These are phyloP conservation scores for Phrynocephalus versicolor DNA, from an alignment of 2,113 vertebrate species.

Conservation along the genomic window DNA sequence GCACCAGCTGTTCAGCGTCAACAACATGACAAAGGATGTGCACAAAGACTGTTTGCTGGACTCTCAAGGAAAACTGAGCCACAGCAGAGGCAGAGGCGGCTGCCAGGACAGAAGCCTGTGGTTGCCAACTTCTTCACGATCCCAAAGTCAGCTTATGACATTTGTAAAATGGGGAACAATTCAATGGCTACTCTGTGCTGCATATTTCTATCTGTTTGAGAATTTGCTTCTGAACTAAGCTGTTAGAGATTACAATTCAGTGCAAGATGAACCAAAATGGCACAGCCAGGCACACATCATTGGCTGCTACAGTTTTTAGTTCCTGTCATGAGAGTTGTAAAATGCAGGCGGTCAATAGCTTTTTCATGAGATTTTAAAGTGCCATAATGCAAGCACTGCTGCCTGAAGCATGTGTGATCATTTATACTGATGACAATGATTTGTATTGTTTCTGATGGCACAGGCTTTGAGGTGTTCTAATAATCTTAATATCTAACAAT, in stretches of 20 bases:
- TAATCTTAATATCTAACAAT: not conserved
- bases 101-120: not conserved
- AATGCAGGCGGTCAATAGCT: not conserved
- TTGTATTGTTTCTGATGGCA: not conserved
- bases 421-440: not conserved
- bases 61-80: not conserved
- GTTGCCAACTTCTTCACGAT: not conserved
- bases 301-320: not conserved
- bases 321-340: not conserved
- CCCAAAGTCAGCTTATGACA: not conserved
- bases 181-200: not conserved
- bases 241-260: not conserved
- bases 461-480: not conserved
- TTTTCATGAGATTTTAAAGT: not conserved
- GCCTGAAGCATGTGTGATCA: not conserved
- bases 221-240: not conserved
- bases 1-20: conserved; percentile 13
- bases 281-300: not conserved
- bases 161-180: not conserved
- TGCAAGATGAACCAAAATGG: not conserved
- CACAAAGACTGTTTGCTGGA: not conserved
- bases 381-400: not conserved
- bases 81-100: not conserved
- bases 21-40: not conserved
- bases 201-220: not conserved